Evolutionary conservation across 1,140 invertebrate genomes (phyloP).

Genomic region (Hyles euphorbiae): DNA sequence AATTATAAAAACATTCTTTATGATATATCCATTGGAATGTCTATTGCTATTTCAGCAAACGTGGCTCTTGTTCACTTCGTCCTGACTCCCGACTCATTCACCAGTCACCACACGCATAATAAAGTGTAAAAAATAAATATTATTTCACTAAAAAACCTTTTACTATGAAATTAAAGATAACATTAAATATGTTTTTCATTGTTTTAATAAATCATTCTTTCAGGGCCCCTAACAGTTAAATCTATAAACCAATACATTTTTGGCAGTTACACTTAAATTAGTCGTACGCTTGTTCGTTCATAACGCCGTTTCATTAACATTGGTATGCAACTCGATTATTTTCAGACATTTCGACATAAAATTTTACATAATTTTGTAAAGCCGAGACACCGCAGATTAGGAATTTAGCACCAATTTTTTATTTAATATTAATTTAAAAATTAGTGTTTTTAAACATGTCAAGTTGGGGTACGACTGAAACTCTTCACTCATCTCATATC

Average conservation of each 20-base stretch:
- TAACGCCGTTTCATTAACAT: no score
- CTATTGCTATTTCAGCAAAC: conserved; percentile 21
- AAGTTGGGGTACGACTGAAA: no score
- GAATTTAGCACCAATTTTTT: no score
- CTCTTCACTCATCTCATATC: no score
- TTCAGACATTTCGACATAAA: not conserved
- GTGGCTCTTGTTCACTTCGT: conserved; percentile 2
- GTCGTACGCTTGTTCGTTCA: no score
- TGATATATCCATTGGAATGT: conserved; percentile 36
- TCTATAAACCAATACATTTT: conserved; percentile 41
- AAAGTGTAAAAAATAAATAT: conserved; percentile 3
- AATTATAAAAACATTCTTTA: conserved; percentile 2
- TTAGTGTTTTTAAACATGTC: no score
- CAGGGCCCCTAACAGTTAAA: conserved; percentile 3
- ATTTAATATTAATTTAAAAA: no score
- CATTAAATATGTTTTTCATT: conserved; percentile 22
- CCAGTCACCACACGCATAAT: no score
- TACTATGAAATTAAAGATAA: conserved; percentile 5
- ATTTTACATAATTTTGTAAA: not conserved
- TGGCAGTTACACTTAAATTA: conserved; percentile 40
- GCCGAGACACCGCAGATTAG: no score
- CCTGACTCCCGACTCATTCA: not conserved
- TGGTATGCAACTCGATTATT: no score
- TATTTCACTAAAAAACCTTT: not conserved
- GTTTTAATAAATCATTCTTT: conserved; percentile 24